Evolutionary conservation across 2,797 vertebrate species (phyloP).

Genomic region (Clarias laeviceps): DNA sequence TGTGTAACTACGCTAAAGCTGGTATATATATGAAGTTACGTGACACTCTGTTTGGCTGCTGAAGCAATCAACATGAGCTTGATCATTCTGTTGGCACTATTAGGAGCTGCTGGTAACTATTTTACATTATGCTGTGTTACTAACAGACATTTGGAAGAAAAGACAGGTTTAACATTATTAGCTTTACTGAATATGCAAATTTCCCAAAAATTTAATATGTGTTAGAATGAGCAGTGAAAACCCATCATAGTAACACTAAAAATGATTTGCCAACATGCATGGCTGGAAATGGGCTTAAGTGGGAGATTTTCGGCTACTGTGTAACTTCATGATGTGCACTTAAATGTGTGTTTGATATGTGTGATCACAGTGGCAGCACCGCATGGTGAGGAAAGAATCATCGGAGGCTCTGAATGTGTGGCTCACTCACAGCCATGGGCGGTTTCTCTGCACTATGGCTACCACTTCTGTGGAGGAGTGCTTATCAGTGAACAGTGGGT

Average conservation of each 20-base stretch:
- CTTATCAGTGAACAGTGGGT: slow-evolving; percentile 74
- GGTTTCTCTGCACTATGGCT: slow-evolving; percentile 73
- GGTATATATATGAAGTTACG: slow-evolving; percentile 61
- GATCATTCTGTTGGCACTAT: slow-evolving; percentile 68
- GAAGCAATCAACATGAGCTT: slow-evolving; percentile 62
- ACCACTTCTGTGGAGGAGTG: slow-evolving; percentile 74
- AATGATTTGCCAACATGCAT: neutral
- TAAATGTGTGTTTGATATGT: neutral
- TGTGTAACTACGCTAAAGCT: neutral
- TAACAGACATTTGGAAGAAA: neutral
- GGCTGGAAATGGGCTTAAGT: neutral
- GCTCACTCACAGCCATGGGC: slow-evolving; percentile 72
- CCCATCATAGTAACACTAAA: neutral
- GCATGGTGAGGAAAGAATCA: slow-evolving; percentile 65
- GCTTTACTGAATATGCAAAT: neutral
- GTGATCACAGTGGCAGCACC: slow-evolving; percentile 65
- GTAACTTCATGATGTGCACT: neutral
- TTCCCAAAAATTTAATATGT: neutral
- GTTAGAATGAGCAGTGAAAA: neutral
- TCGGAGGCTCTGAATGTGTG: slow-evolving; percentile 69
- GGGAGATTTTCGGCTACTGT: neutral
- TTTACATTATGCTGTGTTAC: neutral
- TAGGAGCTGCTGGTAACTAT: slow-evolving; percentile 73
- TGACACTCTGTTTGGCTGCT: slow-evolving; percentile 58
- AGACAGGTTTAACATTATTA: neutral